Base-by-base conservation (phyloP, 1,140 invertebrate species). In the Dinoponera quadriceps region DNA sequence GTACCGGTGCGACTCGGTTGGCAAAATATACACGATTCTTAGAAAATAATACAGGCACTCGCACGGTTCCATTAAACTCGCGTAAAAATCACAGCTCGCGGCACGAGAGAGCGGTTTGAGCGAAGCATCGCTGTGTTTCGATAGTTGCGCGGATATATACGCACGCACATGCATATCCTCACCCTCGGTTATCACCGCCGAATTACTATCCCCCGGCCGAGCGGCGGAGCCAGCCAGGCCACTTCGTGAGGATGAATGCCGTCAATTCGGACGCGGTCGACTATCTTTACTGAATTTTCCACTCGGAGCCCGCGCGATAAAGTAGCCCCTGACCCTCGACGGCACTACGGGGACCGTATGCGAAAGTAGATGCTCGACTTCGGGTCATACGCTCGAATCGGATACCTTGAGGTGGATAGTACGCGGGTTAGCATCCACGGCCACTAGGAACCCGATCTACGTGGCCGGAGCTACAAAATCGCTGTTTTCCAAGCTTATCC, bases 251-350 rank as follows among this genome's bases (percentile, higher is more conserved):
- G 29, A 57, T 77, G 44, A 62, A 74, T 25, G 49, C 20, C 33
- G 44, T 51, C 78, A 54, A 75, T 68, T 74, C 59, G 71, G n/a
- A 80, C 44, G 55, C 55, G 29, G 14, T 18, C 69, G 69, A 74
- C 63, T 82, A 85, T 88, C 80, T 88, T 89, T 89, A 85, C 82
- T 82, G 80, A 83, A 89, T 88, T 89, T 89, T 88, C 86, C 84
- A 82, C 84, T 88, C 88, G 69, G 49, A 74, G 66, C 20, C 16
- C 9, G 33, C 22, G 85, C 65, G 83, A 89, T 87, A 90, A 89
- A 90, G 86, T 86, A 84, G 77, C 81, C 54, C 16, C 63, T 73
- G 80, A 51, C 82, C 62, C 85, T 72, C 74, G 75, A 85, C 82
- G 85, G 68, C 72, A 80, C 85, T 87, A 81, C 63, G 77, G 84